These are phyloP conservation scores for Calidris pygmaea DNA, from an alignment of 2,113 vertebrate species.

Conservation along the genomic window DNA sequence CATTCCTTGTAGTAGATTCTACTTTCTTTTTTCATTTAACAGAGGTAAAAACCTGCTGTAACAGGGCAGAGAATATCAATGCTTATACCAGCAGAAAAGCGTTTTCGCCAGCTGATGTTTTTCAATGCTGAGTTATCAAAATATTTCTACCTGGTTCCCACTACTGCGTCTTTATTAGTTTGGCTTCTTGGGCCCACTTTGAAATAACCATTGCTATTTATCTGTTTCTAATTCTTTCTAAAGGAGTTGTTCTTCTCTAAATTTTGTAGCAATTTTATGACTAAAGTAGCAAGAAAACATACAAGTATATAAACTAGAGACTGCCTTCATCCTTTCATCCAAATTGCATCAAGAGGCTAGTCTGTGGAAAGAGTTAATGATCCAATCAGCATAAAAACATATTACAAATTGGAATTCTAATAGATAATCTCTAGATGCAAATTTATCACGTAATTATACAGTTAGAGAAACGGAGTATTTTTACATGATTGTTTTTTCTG, in stretches of 20 bases:
- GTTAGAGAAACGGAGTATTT: background rate
- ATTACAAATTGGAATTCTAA: slow-evolving; percentile 22
- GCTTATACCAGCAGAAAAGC: background rate
- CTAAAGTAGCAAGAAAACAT: background rate
- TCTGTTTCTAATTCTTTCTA: background rate
- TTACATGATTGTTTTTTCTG: background rate
- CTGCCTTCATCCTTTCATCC: background rate
- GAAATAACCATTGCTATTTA: background rate
- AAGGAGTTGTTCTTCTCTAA: background rate
- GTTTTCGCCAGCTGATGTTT: background rate
- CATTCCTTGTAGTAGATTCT: background rate
- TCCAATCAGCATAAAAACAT: background rate
- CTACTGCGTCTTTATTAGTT: background rate
- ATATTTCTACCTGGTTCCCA: background rate
- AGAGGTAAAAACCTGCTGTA: background rate
- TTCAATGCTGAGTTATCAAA: background rate
- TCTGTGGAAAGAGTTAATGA: slow-evolving; percentile 28
- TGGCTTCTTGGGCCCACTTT: background rate
- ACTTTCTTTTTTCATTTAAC: background rate
- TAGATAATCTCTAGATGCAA: background rate
- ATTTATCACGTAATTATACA: slow-evolving; percentile 15
- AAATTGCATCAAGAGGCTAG: background rate
- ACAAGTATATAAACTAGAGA: background rate
- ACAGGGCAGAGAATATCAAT: background rate
- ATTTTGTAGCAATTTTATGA: background rate